phyloP scores from a whole-genome alignment of 1,140 invertebrate genomes.

The Temnothorax longispinosus region DNA sequence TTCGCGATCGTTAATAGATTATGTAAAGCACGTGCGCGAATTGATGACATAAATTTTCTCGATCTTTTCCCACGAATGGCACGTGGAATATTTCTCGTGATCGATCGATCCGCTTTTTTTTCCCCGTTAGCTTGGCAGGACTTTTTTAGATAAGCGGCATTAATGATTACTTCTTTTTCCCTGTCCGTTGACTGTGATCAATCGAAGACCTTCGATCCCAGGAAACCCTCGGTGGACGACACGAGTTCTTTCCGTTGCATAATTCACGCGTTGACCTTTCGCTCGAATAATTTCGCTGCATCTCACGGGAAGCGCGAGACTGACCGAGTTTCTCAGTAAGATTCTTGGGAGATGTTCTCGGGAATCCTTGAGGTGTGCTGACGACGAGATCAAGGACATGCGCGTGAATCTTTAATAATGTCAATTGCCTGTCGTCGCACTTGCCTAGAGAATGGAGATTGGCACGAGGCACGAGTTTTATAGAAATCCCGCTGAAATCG shows the following conservation, averaged over 20 bases:
- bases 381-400: not conserved
- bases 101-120: slow-evolving; percentile 10
- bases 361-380: not conserved
- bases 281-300: slow-evolving; percentile 19
- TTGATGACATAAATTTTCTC: not conserved
- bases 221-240: slow-evolving; percentile 23
- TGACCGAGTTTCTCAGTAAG: slow-evolving; percentile 37
- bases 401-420: slow-evolving; percentile 22
- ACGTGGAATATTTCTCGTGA: slow-evolving; percentile 16
- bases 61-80: not conserved
- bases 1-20: not conserved
- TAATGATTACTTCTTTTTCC: slow-evolving; percentile 35
- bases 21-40: not conserved
- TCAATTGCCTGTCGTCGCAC: not conserved
- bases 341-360: not conserved
- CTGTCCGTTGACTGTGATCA: not conserved
- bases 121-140: not conserved
- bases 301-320: slow-evolving; percentile 15
- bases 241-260: slow-evolving; percentile 23
- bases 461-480: not conserved
- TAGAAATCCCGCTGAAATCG: not conserved
- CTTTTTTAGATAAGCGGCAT: slow-evolving; percentile 30
- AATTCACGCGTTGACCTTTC: slow-evolving; percentile 55
- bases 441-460: not conserved
- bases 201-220: slow-evolving; percentile 21